phyloP scores from a whole-genome alignment of 2,113 vertebrate genomes.

The Stictonetta naevosa region DNA sequence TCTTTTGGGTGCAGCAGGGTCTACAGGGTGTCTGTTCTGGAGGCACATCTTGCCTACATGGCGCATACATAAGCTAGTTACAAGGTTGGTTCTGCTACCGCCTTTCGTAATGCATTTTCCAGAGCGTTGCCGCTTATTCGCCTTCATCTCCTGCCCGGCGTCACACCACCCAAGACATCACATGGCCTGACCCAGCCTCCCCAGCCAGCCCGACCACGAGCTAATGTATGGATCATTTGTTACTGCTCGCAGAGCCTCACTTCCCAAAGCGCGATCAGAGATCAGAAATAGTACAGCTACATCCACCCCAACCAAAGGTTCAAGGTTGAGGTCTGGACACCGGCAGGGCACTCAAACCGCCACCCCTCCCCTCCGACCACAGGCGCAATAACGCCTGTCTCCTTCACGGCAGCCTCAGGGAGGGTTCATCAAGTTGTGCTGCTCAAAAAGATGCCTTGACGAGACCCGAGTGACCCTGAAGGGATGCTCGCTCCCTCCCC shows the following conservation, averaged over 20 bases:
- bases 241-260: neutral
- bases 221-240: neutral
- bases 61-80: neutral
- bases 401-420: neutral
- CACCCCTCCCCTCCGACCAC: neutral
- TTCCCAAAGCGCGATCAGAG: constrained; percentile 8
- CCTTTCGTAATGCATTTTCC: neutral
- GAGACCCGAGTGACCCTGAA: neutral
- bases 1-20: neutral
- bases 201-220: neutral
- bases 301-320: neutral
- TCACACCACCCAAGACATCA: neutral
- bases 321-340: neutral
- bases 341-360: neutral
- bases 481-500: neutral
- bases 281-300: neutral
- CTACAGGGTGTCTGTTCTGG: neutral
- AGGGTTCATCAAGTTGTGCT: no score
- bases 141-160: neutral
- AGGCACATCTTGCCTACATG: neutral
- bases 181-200: neutral
- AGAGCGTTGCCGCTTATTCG: neutral
- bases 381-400: neutral
- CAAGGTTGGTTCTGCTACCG: no score
- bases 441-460: no score